Evolutionary conservation across 2,113 vertebrate species (phyloP).

Genomic region (Leuciscus idus): DNA sequence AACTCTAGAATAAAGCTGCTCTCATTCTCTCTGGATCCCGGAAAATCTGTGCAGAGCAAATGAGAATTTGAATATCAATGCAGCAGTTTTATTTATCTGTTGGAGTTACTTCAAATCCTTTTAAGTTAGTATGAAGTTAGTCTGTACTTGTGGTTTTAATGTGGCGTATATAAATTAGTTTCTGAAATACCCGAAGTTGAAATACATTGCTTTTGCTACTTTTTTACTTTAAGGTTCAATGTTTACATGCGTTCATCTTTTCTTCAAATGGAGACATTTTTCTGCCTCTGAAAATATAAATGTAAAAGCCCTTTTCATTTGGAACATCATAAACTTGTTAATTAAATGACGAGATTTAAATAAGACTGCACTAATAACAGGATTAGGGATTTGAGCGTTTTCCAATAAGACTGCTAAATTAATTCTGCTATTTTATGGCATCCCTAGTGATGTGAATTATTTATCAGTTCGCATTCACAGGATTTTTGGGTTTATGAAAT

Average conservation of each 20-base stretch:
- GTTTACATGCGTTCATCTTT: background rate
- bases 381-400: background rate
- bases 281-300: background rate
- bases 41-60: background rate
- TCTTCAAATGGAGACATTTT: background rate
- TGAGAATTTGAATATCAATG: background rate
- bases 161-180: background rate
- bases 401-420: constrained; percentile 1
- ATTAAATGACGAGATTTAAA: constrained; percentile 27
- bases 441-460: constrained; percentile 13
- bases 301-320: background rate
- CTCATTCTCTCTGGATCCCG: background rate
- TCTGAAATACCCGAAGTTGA: background rate
- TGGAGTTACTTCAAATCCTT: background rate
- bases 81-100: background rate
- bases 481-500: constrained; percentile 5
- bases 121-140: background rate
- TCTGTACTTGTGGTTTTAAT: background rate
- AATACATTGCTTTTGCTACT: background rate
- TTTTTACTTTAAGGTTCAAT: constrained; percentile 11
- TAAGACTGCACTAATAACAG: constrained; percentile 12
- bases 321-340: constrained; percentile 12
- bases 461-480: constrained; percentile 3
- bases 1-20: background rate
- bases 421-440: constrained; percentile 27